Base-by-base conservation (phyloP, 2,113 vertebrate genomes). In the Gallinago jamesoni region DNA sequence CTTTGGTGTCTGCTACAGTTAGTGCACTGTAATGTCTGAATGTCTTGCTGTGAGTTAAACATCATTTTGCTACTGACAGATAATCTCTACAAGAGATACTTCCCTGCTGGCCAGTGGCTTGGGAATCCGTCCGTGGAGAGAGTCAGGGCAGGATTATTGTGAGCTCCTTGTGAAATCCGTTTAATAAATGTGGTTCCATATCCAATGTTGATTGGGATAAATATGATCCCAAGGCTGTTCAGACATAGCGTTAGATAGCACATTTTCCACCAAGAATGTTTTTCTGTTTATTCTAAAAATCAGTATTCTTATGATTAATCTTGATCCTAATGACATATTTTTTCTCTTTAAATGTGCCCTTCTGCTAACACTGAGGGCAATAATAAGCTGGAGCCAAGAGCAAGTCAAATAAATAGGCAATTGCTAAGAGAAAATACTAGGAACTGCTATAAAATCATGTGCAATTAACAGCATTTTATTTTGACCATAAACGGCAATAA, bases 401-500 rank as follows among this genome's bases (percentile, higher is more conserved):
- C 45, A 94, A 96, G 74, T 93, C 88, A 97, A 97, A 96, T 95
- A 94, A 97, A 94, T 77, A 85, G 74, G 39, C 59, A 85, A 87
- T 92, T 94, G 74, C 66, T 79, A 33, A 77, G 55, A 56, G 41
- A 95, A 97, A 96, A 75, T 87, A 87, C 75, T 91, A 94, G 79
- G n/a, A 88, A 95, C 19, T 56, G 50, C 74, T 85, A 45, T 96
- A 74, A 96, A 97, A 96, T 96, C 53, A 41, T 76, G 22, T 45
- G 43, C 45, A 62, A 79, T 96, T 96, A 95, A 80, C n/a, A 57
- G n/a, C 45, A 20, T 97, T 87, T 97, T 62, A 84, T 94, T 96
- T 94, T 97, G 62, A 90, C 53, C 76, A 53, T 91, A 83, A 83
- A 81, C 63, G 81, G 53, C 33, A 86, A 82, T 85, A 80, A 95